Evolutionary conservation across 2,113 vertebrate species (phyloP).

Genomic region (Dunckerocampus dactyliophorus): DNA sequence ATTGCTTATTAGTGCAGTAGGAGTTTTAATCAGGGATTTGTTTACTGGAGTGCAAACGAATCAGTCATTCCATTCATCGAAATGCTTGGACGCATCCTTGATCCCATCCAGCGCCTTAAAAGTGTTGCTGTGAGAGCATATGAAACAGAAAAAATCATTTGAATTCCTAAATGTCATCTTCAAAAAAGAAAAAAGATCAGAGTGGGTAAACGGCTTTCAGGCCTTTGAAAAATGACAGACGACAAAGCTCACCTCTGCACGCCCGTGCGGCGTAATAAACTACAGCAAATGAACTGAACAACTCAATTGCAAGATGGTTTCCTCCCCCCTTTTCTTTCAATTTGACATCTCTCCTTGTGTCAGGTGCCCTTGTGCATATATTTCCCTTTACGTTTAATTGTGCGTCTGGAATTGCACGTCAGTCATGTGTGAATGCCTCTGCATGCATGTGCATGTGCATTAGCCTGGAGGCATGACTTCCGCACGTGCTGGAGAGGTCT

Average conservation of each 20-base stretch:
- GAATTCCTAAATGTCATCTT: background rate
- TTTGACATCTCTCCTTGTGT: conserved; percentile 15
- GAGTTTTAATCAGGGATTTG: too few species aligned
- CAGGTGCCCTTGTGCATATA: conserved; percentile 22
- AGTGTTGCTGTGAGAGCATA: background rate
- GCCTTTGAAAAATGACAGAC: conserved; percentile 35
- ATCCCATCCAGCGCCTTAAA: too few species aligned
- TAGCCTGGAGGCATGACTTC: conserved; percentile 3
- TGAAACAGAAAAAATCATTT: background rate
- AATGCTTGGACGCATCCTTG: too few species aligned
- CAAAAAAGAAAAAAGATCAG: conserved; percentile 35
- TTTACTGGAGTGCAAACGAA: too few species aligned
- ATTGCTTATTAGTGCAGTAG: too few species aligned
- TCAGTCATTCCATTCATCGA: too few species aligned
- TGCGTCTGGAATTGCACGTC: conserved; percentile 41
- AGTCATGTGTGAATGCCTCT: conserved; percentile 30
- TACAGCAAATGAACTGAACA: conserved; percentile 16
- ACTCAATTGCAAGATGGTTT: conserved; percentile 24
- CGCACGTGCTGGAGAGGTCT: conserved; percentile 9
- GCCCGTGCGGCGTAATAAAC: background rate
- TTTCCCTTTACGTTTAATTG: conserved; percentile 28
- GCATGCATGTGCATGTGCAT: conserved; percentile 4
- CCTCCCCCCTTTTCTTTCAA: conserved; percentile 15
- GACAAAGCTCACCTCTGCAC: conserved; percentile 22
- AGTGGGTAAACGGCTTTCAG: conserved; percentile 33